A percentile compares a stretch with the other conserved stretches of the same genome.
These are phyloP conservation scores for Drosophila aff. DNA, from an alignment of 1,140 invertebrate species.

Conservation along the genomic window DNA sequence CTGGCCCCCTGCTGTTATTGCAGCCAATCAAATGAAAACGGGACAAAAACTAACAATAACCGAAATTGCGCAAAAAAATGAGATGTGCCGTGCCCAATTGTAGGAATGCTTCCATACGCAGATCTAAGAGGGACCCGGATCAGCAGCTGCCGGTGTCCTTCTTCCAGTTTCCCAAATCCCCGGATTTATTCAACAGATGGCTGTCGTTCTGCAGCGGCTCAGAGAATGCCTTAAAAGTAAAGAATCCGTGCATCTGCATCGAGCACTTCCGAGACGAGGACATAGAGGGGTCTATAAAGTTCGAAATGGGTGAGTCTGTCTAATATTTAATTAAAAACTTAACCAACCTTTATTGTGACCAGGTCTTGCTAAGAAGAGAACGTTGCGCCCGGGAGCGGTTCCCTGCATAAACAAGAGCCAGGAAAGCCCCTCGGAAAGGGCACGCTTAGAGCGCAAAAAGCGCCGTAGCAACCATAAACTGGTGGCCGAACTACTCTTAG, in stretches of 20 bases:
- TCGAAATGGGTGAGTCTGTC: slow-evolving; percentile 58
- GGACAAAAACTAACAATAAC: slow-evolving; percentile 13
- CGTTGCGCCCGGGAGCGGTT: slow-evolving; percentile 31
- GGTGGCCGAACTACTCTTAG: slow-evolving; percentile 29
- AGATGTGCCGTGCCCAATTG: slow-evolving; percentile 57
- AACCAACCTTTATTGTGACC: background rate
- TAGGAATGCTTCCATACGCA: slow-evolving; percentile 35
- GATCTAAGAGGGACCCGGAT: slow-evolving; percentile 9
- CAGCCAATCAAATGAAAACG: background rate
- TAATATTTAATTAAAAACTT: too few species aligned
- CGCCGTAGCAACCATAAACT: slow-evolving; percentile 33
- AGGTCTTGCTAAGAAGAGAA: slow-evolving; percentile 44
- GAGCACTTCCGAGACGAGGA: slow-evolving; percentile 69
- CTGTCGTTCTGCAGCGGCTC: slow-evolving; percentile 28
- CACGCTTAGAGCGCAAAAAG: slow-evolving; percentile 12
- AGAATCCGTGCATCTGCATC: slow-evolving; percentile 59
- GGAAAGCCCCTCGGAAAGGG: slow-evolving; percentile 19
- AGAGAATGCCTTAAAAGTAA: slow-evolving; percentile 24
- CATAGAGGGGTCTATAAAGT: slow-evolving; percentile 61
- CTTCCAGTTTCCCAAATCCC: slow-evolving; percentile 62
- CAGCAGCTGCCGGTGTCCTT: slow-evolving; percentile 39
- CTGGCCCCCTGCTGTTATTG: background rate
- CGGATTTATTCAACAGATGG: slow-evolving; percentile 29
- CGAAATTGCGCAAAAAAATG: slow-evolving; percentile 42
- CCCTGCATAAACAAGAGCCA: slow-evolving; percentile 33